Percentiles rank a stretch among this genome's conserved stretches.
phyloP scores from a whole-genome alignment of 1,140 invertebrate species.

The Callitettix versicolor region DNA sequence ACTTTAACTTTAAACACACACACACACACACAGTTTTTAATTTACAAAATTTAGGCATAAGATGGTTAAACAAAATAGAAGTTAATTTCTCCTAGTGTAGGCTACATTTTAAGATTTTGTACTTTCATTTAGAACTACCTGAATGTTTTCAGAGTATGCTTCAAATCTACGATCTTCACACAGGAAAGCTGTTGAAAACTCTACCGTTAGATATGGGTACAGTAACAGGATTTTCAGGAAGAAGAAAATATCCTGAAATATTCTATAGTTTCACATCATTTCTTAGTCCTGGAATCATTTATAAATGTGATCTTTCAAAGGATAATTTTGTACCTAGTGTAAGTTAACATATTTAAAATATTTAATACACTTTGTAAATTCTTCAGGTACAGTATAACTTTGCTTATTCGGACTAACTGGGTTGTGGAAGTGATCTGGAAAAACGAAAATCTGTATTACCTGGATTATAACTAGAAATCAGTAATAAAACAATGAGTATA shows the following conservation, averaged over 20 bases:
- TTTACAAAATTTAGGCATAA: not conserved
- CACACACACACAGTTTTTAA: no score
- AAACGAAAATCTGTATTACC: slow-evolving; percentile 15
- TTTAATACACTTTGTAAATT: slow-evolving; percentile 8
- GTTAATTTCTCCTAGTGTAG: not conserved
- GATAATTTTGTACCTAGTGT: slow-evolving; percentile 53
- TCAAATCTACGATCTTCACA: slow-evolving; percentile 65
- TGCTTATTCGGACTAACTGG: not conserved
- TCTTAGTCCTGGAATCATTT: slow-evolving; percentile 82
- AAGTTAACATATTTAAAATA: no score
- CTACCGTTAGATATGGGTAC: slow-evolving; percentile 81
- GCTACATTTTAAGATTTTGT: slow-evolving; percentile 3
- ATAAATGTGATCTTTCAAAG: slow-evolving; percentile 68
- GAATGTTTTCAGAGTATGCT: slow-evolving; percentile 70
- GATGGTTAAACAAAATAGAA: not conserved
- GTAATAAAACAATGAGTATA: no score
- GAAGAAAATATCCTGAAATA: slow-evolving; percentile 76
- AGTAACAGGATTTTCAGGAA: slow-evolving; percentile 71
- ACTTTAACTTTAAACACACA: no score
- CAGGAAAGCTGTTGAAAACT: slow-evolving; percentile 57
- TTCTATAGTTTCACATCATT: slow-evolving; percentile 94
- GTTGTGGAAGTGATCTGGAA: no score
- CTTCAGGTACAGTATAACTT: slow-evolving; percentile 17
- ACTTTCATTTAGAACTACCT: no score
- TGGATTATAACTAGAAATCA: not conserved